phyloP scores from a whole-genome alignment of 2,113 vertebrate species.

The Poeciliopsis retropinna region DNA sequence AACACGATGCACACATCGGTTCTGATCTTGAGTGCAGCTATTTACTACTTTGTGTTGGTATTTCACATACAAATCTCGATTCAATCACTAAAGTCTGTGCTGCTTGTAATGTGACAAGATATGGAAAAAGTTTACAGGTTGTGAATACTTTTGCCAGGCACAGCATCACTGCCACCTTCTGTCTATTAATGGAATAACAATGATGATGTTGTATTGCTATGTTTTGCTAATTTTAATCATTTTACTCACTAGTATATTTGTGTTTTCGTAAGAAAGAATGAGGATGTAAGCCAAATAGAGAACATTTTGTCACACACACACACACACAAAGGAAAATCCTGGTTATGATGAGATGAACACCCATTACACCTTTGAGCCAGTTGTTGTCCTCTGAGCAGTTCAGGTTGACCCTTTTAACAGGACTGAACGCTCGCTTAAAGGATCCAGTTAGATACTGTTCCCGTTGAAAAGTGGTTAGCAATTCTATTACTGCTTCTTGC shows the following conservation, averaged over 20 bases:
- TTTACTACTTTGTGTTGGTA: background rate
- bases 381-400: background rate
- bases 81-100: background rate
- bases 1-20: background rate
- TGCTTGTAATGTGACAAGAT: no score
- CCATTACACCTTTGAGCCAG: background rate
- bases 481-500: conserved; percentile 37
- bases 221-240: background rate
- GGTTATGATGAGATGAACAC: background rate
- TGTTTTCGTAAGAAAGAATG: background rate
- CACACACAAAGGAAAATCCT: background rate
- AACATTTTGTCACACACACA: background rate
- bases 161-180: background rate
- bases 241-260: background rate
- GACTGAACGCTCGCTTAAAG: conserved; percentile 17
- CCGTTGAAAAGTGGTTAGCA: conserved; percentile 13
- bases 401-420: background rate
- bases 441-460: conserved; percentile 15
- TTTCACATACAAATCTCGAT: background rate
- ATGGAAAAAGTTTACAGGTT: background rate
- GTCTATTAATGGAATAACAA: background rate
- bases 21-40: background rate
- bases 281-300: background rate
- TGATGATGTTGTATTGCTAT: no score
- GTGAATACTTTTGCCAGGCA: background rate